Evolutionary conservation across 2,113 vertebrate genomes (phyloP).

Genomic region (Tricholaema leucomelas): DNA sequence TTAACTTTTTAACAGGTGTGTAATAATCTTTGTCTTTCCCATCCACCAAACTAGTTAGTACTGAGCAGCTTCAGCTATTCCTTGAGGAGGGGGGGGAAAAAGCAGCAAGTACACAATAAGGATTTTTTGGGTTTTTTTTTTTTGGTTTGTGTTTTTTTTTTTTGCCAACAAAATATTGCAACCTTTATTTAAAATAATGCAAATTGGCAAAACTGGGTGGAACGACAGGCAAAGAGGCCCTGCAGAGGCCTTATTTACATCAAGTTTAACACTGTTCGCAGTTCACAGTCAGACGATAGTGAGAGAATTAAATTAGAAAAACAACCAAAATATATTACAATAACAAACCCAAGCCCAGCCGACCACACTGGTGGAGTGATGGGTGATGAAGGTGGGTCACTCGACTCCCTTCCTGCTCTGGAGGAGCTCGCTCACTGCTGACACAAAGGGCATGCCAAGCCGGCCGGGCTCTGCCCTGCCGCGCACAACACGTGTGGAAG

Average conservation of each 20-base stretch:
- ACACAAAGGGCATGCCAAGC: background rate
- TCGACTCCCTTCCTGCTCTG: conserved; percentile 42
- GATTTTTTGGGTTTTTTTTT: too few species aligned
- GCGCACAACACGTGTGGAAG: background rate
- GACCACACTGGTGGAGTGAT: conserved; percentile 80
- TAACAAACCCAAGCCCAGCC: conserved; percentile 83
- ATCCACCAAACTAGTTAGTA: background rate
- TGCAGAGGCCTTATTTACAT: conserved; percentile 89
- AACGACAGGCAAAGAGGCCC: conserved; percentile 75
- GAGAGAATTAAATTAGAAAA: conserved; percentile 96
- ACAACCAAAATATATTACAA: conserved; percentile 91
- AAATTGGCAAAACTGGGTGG: conserved; percentile 78
- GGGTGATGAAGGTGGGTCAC: conserved; percentile 51
- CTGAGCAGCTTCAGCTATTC: background rate
- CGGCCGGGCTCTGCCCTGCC: background rate
- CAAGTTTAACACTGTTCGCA: conserved; percentile 98
- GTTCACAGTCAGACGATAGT: conserved; percentile 98
- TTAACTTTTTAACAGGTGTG: background rate
- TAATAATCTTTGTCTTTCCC: background rate
- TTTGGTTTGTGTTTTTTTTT: background rate
- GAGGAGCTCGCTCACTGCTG: conserved; percentile 3
- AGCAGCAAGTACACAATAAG: background rate
- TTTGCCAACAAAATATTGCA: conserved; percentile 83
- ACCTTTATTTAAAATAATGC: conserved; percentile 84
- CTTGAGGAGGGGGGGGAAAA: background rate